A percentile compares a stretch with the other conserved stretches of the same genome.
Evolutionary conservation across 2,113 vertebrate species (phyloP).

Genomic region (Paramormyrops kingsleyae): DNA sequence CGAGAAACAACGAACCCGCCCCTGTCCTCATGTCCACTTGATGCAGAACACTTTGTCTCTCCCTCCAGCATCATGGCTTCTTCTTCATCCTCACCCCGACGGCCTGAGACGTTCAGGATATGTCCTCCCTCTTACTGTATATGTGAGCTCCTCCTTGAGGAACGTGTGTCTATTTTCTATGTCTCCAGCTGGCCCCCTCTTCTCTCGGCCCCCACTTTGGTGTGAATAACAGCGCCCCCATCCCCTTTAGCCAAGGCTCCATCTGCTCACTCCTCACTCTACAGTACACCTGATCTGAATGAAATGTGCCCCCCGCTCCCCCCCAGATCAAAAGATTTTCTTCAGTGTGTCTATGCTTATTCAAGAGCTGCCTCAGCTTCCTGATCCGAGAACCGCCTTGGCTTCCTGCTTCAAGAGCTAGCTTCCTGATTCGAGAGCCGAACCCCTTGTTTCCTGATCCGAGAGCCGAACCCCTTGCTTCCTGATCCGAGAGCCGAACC

Average conservation of each 20-base stretch:
- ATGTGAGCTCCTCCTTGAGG: neutral
- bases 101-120: neutral
- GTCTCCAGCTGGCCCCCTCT: neutral
- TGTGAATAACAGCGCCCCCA: neutral
- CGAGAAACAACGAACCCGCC: neutral
- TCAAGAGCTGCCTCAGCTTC: neutral
- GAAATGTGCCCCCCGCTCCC: neutral
- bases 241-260: neutral
- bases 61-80: neutral
- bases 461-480: neutral
- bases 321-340: neutral
- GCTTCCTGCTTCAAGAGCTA: neutral
- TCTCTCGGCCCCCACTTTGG: neutral
- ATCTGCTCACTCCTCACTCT: neutral
- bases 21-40: neutral
- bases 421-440: conserved; percentile 31
- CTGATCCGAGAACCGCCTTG: neutral
- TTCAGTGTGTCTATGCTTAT: neutral
- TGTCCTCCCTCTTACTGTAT: neutral
- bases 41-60: neutral
- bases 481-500: neutral
- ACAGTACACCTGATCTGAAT: neutral
- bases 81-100: neutral
- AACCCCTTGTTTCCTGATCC: neutral
- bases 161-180: neutral